A percentile compares a stretch with the other conserved stretches of the same genome.
phyloP scores from a whole-genome alignment of 2,888 invertebrate species.

The Emesis furor region DNA sequence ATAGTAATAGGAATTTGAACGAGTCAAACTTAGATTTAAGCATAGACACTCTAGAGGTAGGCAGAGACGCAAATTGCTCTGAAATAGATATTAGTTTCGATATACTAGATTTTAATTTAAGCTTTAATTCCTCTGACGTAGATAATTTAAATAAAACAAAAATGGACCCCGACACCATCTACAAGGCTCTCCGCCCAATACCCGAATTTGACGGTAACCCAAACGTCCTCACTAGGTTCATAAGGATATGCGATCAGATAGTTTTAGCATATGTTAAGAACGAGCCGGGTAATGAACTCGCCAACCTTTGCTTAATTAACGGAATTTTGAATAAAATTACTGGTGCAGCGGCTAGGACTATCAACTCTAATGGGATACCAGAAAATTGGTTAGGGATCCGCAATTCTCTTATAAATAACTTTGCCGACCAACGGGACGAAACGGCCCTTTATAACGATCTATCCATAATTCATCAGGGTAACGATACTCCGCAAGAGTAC shows the following conservation, averaged over 20 bases:
- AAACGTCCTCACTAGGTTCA: slow-evolving; percentile 55
- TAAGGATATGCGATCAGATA: slow-evolving; percentile 71
- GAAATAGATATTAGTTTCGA: background rate
- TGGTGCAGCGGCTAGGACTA: slow-evolving; percentile 61
- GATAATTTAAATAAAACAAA: slow-evolving; percentile 19
- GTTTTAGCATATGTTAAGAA: slow-evolving; percentile 37
- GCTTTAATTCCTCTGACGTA: background rate
- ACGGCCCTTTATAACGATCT: slow-evolving; percentile 73
- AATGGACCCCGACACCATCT: slow-evolving; percentile 19
- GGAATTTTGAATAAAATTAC: slow-evolving; percentile 71
- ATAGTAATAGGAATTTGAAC: slow-evolving; percentile 29
- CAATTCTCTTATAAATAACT: slow-evolving; percentile 71
- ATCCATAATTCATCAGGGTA: slow-evolving; percentile 45
- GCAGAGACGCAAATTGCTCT: slow-evolving; percentile 12
- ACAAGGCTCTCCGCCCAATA: slow-evolving; percentile 50
- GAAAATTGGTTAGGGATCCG: slow-evolving; percentile 66
- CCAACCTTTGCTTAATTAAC: background rate
- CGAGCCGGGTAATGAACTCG: slow-evolving; percentile 18
- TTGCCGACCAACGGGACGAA: slow-evolving; percentile 73
- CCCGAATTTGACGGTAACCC: slow-evolving; percentile 90
- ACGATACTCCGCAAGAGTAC: slow-evolving; percentile 53
- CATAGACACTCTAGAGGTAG: background rate
- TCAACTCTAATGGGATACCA: slow-evolving; percentile 67
- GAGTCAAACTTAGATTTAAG: slow-evolving; percentile 25
- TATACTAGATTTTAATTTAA: background rate